Evolutionary conservation across 1,140 invertebrate species (phyloP).

Genomic region (Drosophila insularis): DNA sequence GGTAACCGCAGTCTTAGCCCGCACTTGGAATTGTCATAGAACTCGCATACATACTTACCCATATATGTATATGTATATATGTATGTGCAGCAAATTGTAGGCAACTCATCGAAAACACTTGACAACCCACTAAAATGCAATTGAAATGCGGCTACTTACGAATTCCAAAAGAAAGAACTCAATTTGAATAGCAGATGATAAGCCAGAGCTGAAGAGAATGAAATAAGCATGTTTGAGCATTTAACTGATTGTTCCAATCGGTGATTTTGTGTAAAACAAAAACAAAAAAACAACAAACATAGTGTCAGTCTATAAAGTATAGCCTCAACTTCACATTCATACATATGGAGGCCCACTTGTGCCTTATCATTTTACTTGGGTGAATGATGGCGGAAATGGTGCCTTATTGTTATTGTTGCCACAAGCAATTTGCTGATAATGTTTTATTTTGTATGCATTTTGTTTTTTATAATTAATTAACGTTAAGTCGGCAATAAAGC

Average conservation of each 20-base stretch:
- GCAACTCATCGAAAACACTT: conserved; percentile 48
- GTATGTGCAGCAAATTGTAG: not conserved
- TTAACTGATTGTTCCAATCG: conserved; percentile 78
- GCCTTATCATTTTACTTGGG: conserved; percentile 49
- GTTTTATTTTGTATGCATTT: conserved; percentile 39
- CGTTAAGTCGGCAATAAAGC: conserved; percentile 26
- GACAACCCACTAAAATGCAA: conserved; percentile 61
- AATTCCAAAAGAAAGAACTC: conserved; percentile 53
- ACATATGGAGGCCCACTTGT: conserved; percentile 36
- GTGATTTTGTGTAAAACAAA: conserved; percentile 62
- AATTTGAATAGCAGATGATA: conserved; percentile 71
- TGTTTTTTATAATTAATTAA: conserved; percentile 31
- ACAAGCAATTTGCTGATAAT: conserved; percentile 39
- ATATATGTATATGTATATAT: not conserved
- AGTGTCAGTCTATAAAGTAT: conserved; percentile 62
- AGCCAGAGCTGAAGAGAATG: conserved; percentile 32
- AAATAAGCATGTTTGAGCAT: conserved; percentile 46
- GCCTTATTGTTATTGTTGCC: conserved; percentile 59
- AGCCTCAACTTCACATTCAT: conserved; percentile 2
- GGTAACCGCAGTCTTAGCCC: not conserved
- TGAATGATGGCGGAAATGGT: conserved; percentile 75
- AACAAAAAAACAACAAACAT: conserved; percentile 26
- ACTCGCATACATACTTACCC: conserved; percentile 15
- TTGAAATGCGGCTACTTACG: conserved; percentile 72
- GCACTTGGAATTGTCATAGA: conserved; percentile 19